Conservation (phyloP, 2,113 vertebrate genomes). For the Hemiprocne comata region DNA sequence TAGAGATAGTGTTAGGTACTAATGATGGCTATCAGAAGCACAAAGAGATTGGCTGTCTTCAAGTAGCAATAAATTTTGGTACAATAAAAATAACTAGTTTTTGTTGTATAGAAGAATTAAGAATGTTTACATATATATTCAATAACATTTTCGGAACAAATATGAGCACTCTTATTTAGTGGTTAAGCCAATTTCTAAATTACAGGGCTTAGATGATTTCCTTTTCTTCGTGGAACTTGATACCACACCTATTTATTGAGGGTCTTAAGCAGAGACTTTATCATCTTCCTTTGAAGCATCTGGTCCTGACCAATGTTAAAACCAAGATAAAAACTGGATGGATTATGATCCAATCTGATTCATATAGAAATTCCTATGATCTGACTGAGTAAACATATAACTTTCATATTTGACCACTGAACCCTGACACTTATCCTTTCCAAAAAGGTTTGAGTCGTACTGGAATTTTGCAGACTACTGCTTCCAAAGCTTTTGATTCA, state of each 20-base stretch:
- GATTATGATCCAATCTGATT: not conserved
- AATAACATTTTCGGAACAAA: not conserved
- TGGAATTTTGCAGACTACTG: not conserved
- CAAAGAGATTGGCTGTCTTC: not conserved
- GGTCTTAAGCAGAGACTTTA: not conserved
- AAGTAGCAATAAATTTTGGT: not conserved
- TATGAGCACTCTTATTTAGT: not conserved
- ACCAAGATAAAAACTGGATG: not conserved
- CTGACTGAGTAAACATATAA: not conserved
- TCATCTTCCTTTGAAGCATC: not conserved
- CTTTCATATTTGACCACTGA: not conserved
- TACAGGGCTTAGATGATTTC: not conserved
- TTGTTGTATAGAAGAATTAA: not conserved
- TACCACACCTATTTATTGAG: not conserved
- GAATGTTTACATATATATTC: not conserved
- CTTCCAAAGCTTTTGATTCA: not conserved
- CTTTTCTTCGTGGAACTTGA: not conserved
- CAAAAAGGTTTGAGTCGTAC: not conserved
- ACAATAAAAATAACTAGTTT: not conserved
- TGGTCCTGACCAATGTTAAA: not conserved
- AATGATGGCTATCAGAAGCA: not conserved
- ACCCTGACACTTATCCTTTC: not conserved
- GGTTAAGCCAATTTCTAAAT: not conserved
- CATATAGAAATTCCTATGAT: not conserved
- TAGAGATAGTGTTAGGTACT: not conserved